These are phyloP conservation scores for Penaeus japonicus DNA, from an alignment of 1,140 invertebrate genomes.

Conservation along the genomic window DNA sequence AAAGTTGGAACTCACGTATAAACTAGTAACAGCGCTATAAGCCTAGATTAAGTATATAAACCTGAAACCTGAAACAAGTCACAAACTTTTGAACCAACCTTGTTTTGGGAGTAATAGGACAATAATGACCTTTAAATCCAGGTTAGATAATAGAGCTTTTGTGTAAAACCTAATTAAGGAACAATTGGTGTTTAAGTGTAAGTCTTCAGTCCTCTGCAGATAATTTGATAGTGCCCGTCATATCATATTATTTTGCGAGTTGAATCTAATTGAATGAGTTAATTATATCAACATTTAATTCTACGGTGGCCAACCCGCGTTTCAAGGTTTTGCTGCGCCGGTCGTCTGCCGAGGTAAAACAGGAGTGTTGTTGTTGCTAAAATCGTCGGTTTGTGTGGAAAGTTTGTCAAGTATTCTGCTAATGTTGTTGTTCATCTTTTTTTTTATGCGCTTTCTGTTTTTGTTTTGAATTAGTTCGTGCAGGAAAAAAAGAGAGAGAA, in stretches of 20 bases:
- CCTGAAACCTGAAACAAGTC: neutral
- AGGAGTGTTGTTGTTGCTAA: no score
- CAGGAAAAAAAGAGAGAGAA: no score
- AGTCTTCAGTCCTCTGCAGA: conserved; percentile 35
- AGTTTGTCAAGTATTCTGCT: no score
- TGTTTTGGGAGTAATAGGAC: neutral
- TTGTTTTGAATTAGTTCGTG: no score
- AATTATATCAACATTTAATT: conserved; percentile 52
- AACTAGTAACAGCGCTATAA: neutral
- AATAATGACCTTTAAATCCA: conserved; percentile 41
- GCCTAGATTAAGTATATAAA: conserved; percentile 1
- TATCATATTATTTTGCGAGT: neutral
- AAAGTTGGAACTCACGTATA: no score
- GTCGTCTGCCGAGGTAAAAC: neutral
- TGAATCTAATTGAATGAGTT: conserved; percentile 40
- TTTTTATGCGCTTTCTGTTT: no score
- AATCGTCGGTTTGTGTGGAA: no score
- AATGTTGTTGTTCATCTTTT: no score
- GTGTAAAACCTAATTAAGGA: conserved; percentile 44
- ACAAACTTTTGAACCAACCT: neutral
- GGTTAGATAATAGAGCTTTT: conserved; percentile 42
- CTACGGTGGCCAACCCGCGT: conserved; percentile 6
- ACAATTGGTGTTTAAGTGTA: conserved; percentile 32
- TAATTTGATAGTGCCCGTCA: conserved; percentile 27
- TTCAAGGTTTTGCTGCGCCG: neutral